These are phyloP conservation scores for human (Homo sapiens) DNA, from an alignment of 2,113 vertebrate genomes.

Conservation along the genomic window DNA sequence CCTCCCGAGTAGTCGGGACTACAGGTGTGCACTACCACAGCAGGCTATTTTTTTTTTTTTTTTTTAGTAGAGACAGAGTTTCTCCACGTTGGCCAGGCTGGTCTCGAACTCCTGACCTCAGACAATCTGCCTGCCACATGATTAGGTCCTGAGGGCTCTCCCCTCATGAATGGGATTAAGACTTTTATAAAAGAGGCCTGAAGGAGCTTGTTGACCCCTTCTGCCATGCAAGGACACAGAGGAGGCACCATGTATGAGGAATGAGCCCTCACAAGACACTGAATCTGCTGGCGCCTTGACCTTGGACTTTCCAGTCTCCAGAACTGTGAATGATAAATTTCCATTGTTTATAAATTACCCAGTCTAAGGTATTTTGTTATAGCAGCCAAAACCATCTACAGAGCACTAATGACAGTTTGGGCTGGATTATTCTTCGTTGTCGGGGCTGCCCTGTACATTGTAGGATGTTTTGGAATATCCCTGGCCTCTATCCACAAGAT, in stretches of 20 bases:
- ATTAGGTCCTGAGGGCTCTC: too few relatives aligned
- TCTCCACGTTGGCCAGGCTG: too few relatives aligned
- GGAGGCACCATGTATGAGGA: not conserved
- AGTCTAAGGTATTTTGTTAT: not conserved
- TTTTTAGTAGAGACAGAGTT: too few relatives aligned
- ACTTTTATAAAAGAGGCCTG: not conserved
- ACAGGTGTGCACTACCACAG: too few relatives aligned
- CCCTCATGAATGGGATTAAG: too few relatives aligned
- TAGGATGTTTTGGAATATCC: not conserved
- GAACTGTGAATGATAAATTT: not conserved
- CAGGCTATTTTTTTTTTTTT: too few relatives aligned
- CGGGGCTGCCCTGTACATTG: not conserved
- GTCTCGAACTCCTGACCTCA: too few relatives aligned
- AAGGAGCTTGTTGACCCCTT: not conserved
- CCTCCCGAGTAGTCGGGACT: too few relatives aligned
- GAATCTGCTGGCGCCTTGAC: not conserved
- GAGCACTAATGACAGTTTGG: not conserved
- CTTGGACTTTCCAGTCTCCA: not conserved
- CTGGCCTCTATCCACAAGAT: not conserved
- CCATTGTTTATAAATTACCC: not conserved
- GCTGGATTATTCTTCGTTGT: not conserved
- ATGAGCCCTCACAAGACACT: not conserved
- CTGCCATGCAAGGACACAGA: not conserved
- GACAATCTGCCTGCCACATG: too few relatives aligned
- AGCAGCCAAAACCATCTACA: not conserved